Percentiles rank a stretch among this genome's conserved stretches.
phyloP scores from a whole-genome alignment of 2,888 invertebrate genomes.

The Heliconius hortense region DNA sequence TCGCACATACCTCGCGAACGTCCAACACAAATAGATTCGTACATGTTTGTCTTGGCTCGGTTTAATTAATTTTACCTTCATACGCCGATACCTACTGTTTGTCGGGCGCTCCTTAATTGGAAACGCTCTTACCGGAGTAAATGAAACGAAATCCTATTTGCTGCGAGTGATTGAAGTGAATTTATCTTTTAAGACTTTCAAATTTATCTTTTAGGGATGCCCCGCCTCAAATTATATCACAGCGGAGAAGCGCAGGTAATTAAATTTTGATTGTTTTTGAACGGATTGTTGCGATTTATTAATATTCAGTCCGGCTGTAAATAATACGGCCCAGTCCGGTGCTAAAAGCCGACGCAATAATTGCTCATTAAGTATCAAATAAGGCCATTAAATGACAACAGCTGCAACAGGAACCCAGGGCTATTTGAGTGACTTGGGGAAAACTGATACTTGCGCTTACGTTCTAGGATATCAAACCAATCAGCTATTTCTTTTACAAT shows the following conservation, averaged over 20 bases:
- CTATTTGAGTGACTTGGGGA: slow-evolving; percentile 36
- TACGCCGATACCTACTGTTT: slow-evolving; percentile 79
- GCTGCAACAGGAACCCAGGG: slow-evolving; percentile 42
- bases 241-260: slow-evolving; percentile 67
- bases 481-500: slow-evolving; percentile 29
- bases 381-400: slow-evolving; percentile 58
- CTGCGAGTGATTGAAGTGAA: slow-evolving; percentile 78
- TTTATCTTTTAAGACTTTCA: slow-evolving; percentile 79
- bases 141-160: slow-evolving; percentile 81
- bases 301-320: slow-evolving; percentile 68
- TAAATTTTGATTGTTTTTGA: slow-evolving; percentile 74
- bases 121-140: slow-evolving; percentile 79
- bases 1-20: slow-evolving; percentile 56
- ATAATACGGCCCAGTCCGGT: slow-evolving; percentile 61
- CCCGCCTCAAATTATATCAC: slow-evolving; percentile 61
- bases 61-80: slow-evolving; percentile 82
- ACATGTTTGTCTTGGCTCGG: slow-evolving; percentile 79
- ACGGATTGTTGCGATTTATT: slow-evolving; percentile 71
- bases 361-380: slow-evolving; percentile 71
- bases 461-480: slow-evolving; percentile 28
- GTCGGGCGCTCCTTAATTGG: slow-evolving; percentile 79
- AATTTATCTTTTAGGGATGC: slow-evolving; percentile 71
- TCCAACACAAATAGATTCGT: slow-evolving; percentile 76
- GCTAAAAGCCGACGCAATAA: slow-evolving; percentile 69
- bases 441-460: slow-evolving; percentile 32